phyloP scores from a whole-genome alignment of 37 sponge, comb jelly and placozoan genomes.

The Halichondria panicea region DNA sequence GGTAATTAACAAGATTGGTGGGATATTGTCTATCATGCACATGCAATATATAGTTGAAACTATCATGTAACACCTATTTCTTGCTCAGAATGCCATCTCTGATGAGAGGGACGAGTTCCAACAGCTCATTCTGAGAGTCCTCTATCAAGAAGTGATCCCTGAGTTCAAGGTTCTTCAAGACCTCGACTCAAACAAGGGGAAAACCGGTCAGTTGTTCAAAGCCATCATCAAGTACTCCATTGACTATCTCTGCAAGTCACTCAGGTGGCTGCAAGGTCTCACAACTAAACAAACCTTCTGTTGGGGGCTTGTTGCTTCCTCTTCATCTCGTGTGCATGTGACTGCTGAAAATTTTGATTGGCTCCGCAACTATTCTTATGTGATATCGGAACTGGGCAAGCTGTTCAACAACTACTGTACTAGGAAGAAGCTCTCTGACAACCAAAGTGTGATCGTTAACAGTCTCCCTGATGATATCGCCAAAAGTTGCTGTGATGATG shows the following conservation, averaged over 20 bases:
- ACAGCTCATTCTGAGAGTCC: slow-evolving; percentile 23
- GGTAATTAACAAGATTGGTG: no score
- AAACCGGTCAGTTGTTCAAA: slow-evolving; percentile 2
- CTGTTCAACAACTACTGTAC: slow-evolving; percentile 43
- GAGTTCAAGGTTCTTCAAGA: slow-evolving; percentile 25
- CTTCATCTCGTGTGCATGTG: slow-evolving; percentile 25
- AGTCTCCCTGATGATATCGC: slow-evolving; percentile 20
- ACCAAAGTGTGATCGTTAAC: slow-evolving; percentile 6
- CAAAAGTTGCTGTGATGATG: slow-evolving; percentile 11
- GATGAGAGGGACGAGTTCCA: slow-evolving; percentile 38
- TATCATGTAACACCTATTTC: no score
- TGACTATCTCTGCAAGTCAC: slow-evolving; percentile 2
- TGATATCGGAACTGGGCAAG: slow-evolving; percentile 25
- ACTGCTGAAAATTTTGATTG: slow-evolving; percentile 41
- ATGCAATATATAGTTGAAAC: no score
- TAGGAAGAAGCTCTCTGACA: slow-evolving; percentile 6
- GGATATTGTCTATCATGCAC: no score
- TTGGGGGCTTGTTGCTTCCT: slow-evolving; percentile 60
- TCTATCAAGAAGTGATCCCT: slow-evolving; percentile 29
- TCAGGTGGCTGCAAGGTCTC: slow-evolving; percentile 32
- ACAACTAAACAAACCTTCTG: slow-evolving; percentile 53
- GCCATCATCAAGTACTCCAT: slow-evolving; percentile 21
- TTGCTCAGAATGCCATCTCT: slow-evolving; percentile 22
- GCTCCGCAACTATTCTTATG: slow-evolving; percentile 19
- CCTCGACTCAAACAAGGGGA: background rate